Evolutionary conservation across 1,140 invertebrate genomes (phyloP).

Genomic region (Drosophila bocqueti): DNA sequence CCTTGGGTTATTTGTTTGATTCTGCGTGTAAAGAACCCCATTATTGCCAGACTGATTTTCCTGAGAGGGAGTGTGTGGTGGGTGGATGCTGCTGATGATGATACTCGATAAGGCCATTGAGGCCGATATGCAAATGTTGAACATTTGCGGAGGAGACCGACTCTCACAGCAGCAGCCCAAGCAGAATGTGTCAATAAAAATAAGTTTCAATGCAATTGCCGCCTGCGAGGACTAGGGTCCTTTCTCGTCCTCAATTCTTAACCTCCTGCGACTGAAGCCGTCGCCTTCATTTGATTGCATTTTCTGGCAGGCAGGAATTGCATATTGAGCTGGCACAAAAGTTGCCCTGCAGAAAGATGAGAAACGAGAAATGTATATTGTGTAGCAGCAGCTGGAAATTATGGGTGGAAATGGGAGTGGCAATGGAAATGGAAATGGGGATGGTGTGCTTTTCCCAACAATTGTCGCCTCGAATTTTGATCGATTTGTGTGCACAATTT

Average conservation of each 20-base stretch:
- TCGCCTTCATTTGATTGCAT: constrained; percentile 54
- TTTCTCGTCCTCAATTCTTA: constrained; percentile 16
- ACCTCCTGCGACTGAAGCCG: neutral
- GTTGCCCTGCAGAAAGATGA: constrained; percentile 12
- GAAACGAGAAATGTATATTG: constrained; percentile 36
- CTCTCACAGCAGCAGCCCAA: constrained; percentile 6
- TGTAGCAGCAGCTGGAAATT: constrained; percentile 11
- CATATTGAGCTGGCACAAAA: constrained; percentile 50
- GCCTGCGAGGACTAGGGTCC: constrained; percentile 13
- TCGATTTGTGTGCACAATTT: constrained; percentile 48
- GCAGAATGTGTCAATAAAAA: constrained; percentile 67
- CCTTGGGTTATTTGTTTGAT: constrained; percentile 19
- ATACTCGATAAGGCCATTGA: constrained; percentile 32
- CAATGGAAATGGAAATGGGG: neutral
- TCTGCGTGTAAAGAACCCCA: constrained; percentile 29
- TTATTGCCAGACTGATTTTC: constrained; percentile 22
- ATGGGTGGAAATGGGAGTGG: neutral
- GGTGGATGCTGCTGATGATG: constrained; percentile 3
- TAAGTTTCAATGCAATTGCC: constrained; percentile 57
- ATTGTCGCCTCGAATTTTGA: constrained; percentile 37
- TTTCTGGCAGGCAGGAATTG: constrained; percentile 47
- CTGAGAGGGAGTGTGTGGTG: neutral
- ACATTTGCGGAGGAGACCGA: constrained; percentile 14
- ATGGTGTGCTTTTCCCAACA: constrained; percentile 8
- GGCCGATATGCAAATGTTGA: constrained; percentile 54